phyloP scores from a whole-genome alignment of 2,113 vertebrate genomes.

The Suricata suricatta region DNA sequence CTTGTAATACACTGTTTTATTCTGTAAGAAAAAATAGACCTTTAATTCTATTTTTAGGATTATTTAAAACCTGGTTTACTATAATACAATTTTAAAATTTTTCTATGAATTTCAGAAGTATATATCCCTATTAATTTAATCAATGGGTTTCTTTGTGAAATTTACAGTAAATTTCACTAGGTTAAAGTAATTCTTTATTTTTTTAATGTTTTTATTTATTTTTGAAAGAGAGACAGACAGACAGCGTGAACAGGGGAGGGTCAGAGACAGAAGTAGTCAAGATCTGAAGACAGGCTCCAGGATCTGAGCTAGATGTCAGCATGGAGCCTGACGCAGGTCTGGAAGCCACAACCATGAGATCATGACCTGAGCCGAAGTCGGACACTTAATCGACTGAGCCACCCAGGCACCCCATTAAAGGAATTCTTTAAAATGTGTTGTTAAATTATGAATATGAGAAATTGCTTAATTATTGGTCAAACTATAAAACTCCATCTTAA shows the following conservation, averaged over 20 bases:
- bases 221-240: no score
- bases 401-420: not conserved
- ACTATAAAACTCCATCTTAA: not conserved
- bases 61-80: constrained; percentile 9
- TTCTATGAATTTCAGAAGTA: not conserved
- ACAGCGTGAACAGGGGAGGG: no score
- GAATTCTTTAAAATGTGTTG: not conserved
- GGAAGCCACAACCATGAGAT: no score
- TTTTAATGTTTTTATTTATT: no score
- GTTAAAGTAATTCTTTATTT: not conserved
- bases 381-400: no score
- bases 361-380: no score
- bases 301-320: no score
- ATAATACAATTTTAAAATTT: not conserved
- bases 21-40: not conserved
- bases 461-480: not conserved
- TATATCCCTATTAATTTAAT: not conserved
- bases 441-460: not conserved
- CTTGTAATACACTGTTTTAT: not conserved
- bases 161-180: not conserved
- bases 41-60: not conserved
- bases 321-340: no score
- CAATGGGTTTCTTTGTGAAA: not conserved
- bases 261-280: no score
- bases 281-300: no score